Evolutionary conservation across 2,797 vertebrate species (phyloP), one percentile per base, ranked within the genome.

Genomic region (Gymnocypris eckloni): DNA sequence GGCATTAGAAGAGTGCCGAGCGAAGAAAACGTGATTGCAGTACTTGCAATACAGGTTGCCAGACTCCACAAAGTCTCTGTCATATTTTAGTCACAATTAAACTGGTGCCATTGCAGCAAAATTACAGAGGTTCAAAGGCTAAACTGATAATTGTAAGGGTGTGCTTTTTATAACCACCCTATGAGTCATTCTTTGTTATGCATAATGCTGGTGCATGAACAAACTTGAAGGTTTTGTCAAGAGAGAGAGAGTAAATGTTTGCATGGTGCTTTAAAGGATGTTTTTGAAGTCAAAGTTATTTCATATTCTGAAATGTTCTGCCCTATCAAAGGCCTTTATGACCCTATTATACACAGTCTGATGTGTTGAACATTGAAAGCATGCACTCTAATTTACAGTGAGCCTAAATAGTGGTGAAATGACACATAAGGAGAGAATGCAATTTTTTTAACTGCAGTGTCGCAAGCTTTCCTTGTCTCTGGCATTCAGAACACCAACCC

Each of bases 11-110:
- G 82, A 77, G 43, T 75, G 85, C 72, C 71, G 87, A 71, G 77
- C 20, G 39, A 83, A 71, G 59, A 86, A 82, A 85, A 66, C 15
- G 48, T 75, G 83, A 78, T n/a, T 75, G n/a, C 71, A 76, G 15
- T 43, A 56, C 83, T 82, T 54, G 72, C 39, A 79, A 56, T 79
- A 28, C 66, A 67, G 45, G 37, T 43, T 85, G 66, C 39, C 81
- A 86, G 86, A 90, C 87, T 90, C 84, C 84, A 87, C 73, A 37
- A 86, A 78, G 89, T 86, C 87, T 89, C 87, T 66, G 69, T 76
- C 75, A 41, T 87, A 61, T 50, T 85, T 86, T 79, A 84, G 79
- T 79, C 69, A 28, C 59, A 52, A 86, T 89, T 83, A 87, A 66
- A 79, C 81, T 84, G 64, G 52, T 39, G 76, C 84, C 59, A 87